Evolutionary conservation across 2,797 vertebrate species (phyloP), one percentile per base, ranked within the genome.

Genomic region (Tangara arthus): DNA sequence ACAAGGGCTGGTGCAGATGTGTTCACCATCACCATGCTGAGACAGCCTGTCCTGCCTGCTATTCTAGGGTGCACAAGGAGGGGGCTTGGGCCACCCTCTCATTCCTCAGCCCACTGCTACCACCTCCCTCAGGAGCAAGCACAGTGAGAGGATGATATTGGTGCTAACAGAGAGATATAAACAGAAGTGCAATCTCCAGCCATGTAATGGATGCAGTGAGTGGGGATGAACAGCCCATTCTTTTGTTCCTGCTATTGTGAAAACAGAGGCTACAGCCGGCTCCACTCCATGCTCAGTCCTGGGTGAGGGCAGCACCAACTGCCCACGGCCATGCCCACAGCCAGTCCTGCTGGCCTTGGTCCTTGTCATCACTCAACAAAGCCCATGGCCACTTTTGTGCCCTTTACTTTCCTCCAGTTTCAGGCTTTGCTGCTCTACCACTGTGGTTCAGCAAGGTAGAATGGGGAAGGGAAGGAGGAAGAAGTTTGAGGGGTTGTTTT

Each of bases 211-310:
- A 89, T 85, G 87, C 17, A 28, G 28, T 56, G 75, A 71, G 86
- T 90, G 50, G 61, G 41, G 64, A 78, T 35, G 18, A 90, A 27
- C 60, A 90, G 42, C n/a, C 52, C 39, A 28, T 87, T 86, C 60
- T 90, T 96, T 94, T 90, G 71, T 76, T 44, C 23, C 35, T 44
- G 26, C 71, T 94, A 52, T 82, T 96, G 80, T 79, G 91, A 77
- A 93, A 95, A 89, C 44, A 93, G 89, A 82, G 63, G 52, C 81
- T 95, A 82, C 93, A 59, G 89, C 46, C 30, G 0, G 0, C 27
- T 56, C 44, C 1, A 1, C 9, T 68, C 75, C 14, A 1, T 16
- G 28, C 59, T 75, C 15, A 12, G 23, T 53, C 53, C 70, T 14
- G 8, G 16, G 22, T 13, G 28, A 88, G 53, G 34, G 55, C 30